phyloP scores from a whole-genome alignment of 2,113 vertebrate species.

The Polyodon spathula region DNA sequence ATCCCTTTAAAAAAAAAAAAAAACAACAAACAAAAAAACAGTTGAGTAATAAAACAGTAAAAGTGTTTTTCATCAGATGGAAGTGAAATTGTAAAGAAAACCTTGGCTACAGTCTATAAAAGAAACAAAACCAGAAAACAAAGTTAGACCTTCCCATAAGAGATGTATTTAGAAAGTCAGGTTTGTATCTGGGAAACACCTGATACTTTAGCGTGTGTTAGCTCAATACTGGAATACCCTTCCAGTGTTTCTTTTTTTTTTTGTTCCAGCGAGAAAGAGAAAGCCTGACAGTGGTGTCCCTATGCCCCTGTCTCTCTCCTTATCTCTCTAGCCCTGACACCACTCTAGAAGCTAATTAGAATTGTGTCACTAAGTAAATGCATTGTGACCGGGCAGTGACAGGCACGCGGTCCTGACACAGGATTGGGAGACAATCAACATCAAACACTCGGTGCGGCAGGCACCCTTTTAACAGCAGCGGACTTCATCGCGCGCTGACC shows the following conservation, averaged over 20 bases:
- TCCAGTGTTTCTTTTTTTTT: not conserved
- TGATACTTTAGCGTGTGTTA: not conserved
- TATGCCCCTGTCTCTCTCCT: conserved; percentile 37
- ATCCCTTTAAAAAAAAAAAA: too few species aligned
- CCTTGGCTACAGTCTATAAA: not conserved
- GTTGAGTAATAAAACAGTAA: too few species aligned
- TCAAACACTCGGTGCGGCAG: conserved; percentile 77
- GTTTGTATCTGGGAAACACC: not conserved
- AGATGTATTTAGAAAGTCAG: not conserved
- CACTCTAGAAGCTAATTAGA: conserved; percentile 93
- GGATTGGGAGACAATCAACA: conserved; percentile 67
- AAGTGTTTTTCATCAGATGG: too few species aligned
- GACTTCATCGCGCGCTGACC: conserved; percentile 60
- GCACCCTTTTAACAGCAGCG: conserved; percentile 90
- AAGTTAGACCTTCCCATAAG: not conserved
- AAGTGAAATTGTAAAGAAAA: too few species aligned
- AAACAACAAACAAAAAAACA: too few species aligned
- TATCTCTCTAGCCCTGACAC: conserved; percentile 57
- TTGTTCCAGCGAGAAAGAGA: conserved; percentile 44
- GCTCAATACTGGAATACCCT: not conserved
- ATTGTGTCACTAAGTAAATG: conserved; percentile 92
- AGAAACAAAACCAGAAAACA: not conserved
- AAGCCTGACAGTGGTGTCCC: conserved; percentile 21
- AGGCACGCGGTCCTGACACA: conserved; percentile 63
- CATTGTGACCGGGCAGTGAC: conserved; percentile 92